A percentile compares a stretch with the other conserved stretches of the same genome.
Evolutionary conservation across 2,888 invertebrate species (phyloP).

Genomic region (Apamea anceps): DNA sequence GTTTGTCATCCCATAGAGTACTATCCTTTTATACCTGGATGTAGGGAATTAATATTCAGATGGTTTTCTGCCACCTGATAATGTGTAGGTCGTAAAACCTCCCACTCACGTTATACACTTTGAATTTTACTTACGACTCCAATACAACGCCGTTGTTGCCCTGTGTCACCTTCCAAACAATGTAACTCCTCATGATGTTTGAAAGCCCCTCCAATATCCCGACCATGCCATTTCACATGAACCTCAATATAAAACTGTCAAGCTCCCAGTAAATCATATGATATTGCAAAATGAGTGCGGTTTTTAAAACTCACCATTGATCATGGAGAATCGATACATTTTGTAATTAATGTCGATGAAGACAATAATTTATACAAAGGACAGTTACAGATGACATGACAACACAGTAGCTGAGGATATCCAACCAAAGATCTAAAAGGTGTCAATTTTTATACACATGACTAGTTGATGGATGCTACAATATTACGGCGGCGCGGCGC

Average conservation of each 20-base stretch:
- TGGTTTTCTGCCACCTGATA: not conserved
- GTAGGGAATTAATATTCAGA: not conserved
- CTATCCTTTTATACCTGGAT: constrained; percentile 41
- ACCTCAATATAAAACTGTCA: not conserved
- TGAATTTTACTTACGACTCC: not conserved
- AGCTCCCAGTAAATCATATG: not conserved
- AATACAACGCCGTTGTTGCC: not conserved
- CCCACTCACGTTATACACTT: not conserved
- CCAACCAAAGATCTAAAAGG: not conserved
- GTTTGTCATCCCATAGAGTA: constrained; percentile 11
- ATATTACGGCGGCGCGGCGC: too few relatives aligned
- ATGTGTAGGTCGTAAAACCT: not conserved
- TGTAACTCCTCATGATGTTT: not conserved
- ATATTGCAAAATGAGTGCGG: not conserved
- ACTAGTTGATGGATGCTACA: not conserved
- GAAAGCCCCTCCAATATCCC: not conserved
- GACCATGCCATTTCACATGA: not conserved
- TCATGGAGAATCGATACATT: not conserved
- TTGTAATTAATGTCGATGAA: not conserved
- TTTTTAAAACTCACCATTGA: not conserved
- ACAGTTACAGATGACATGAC: not conserved
- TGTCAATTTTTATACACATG: not conserved
- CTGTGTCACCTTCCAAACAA: too few relatives aligned
- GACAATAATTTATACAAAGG: not conserved
- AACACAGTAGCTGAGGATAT: not conserved